Percentiles rank a stretch among this genome's conserved stretches.
phyloP scores from a whole-genome alignment of 2,797 vertebrate genomes.

The Tapera naevia region DNA sequence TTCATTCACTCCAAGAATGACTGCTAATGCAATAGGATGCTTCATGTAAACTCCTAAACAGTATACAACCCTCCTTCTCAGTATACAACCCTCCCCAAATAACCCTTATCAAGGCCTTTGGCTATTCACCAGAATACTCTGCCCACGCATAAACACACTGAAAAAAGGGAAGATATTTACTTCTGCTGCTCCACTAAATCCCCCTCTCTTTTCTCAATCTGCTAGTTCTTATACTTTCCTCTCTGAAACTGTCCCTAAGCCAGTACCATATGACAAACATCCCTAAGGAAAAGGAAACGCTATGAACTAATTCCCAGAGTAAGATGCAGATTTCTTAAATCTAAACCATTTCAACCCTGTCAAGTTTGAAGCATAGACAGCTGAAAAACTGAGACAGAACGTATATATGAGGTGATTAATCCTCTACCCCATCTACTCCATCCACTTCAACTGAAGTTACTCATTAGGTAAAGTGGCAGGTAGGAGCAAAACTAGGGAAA shows the following conservation, averaged over 20 bases:
- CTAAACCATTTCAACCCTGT: background rate
- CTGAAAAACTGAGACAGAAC: background rate
- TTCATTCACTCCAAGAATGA: background rate
- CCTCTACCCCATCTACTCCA: constrained; percentile 4
- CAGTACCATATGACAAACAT: background rate
- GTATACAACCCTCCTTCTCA: background rate
- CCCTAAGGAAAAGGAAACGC: background rate
- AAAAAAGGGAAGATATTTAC: background rate
- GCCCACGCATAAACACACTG: background rate
- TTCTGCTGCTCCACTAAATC: background rate
- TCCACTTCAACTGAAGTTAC: constrained; percentile 15
- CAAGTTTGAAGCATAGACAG: background rate
- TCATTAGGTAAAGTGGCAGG: constrained; percentile 42
- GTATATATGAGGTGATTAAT: constrained; percentile 16
- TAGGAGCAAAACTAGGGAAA: constrained; percentile 19
- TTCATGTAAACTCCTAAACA: background rate
- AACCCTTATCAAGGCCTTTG: background rate
- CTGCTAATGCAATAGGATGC: background rate
- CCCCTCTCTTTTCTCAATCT: background rate
- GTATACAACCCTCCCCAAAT: background rate
- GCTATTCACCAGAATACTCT: background rate
- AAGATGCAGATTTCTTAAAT: background rate
- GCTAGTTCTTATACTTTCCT: background rate
- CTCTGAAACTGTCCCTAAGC: background rate
- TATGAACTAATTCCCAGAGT: background rate